Base-by-base conservation (phyloP, 2,113 vertebrate genomes). In the Cynopterus brachyotis region DNA sequence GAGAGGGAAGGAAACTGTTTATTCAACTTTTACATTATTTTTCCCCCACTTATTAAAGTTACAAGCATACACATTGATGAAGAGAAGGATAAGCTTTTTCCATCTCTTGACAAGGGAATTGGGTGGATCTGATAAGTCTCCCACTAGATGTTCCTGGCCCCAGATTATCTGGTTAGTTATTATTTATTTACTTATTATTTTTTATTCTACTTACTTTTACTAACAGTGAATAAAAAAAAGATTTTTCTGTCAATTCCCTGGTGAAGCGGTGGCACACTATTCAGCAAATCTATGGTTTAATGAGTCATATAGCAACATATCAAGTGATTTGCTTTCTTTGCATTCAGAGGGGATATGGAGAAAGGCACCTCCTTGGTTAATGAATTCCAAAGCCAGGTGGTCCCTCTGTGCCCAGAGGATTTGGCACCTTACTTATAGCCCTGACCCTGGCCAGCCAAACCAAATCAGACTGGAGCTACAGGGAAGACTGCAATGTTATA, bases 181-280 rank as follows among this genome's bases (percentile, higher is more conserved):
- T 70, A 60, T 30, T 75, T 91, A 55, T 75, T 60, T 91, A 84
- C 2, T 28, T 67, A 83, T 45, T 85, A 42, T 66, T 66, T 84
- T 47, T 67, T 83, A 76, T 15, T 88, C 55, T n/a, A 92, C 17
- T 32, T 59, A 70, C 76, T 91, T 30, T 92, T 76, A 70, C 59
- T 64, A 37, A 66, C 42, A 47, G 6, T 45, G 26, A 50, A 50
- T 8, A 9, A 9, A 5, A 8, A 19, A 67, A 70, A 55, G 11
- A 26, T 64, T 93, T 85, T 93, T 86, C 73, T 82, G 87, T 94
- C 55, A 96, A 81, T 81, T 90, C 47, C 20, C 37, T 96, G 3
- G 26, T 89, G 24, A 94, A 82, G 89, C 59, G 37, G 64, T 79
- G 15, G 40, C 73, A 72, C 9, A 55, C 57, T 53, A 72, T 15